phyloP scores from a whole-genome alignment of 2,113 vertebrate species.

The Uropsilus gracilis region DNA sequence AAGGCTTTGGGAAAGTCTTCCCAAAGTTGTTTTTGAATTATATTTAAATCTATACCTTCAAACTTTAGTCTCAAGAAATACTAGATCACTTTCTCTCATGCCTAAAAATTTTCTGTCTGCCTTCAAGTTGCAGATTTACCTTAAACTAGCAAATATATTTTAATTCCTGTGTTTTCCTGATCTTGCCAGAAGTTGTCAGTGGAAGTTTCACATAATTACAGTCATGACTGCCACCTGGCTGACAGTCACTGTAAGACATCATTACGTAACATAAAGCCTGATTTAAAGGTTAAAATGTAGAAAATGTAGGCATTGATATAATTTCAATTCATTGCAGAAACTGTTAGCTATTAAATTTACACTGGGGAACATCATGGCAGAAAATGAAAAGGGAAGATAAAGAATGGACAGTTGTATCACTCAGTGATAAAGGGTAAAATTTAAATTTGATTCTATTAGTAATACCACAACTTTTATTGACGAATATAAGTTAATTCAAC shows the following conservation, averaged over 20 bases:
- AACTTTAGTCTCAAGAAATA: slow-evolving; percentile 30
- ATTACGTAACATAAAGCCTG: background rate
- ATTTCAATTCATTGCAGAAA: background rate
- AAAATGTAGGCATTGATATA: slow-evolving; percentile 9
- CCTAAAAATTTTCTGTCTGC: background rate
- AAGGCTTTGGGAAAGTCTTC: background rate
- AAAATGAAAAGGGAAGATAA: slow-evolving; percentile 21
- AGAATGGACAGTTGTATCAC: background rate
- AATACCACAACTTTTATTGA: background rate
- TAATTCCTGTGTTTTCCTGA: background rate
- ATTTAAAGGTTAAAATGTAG: slow-evolving; percentile 19
- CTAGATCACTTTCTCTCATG: background rate
- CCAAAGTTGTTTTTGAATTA: slow-evolving; percentile 45
- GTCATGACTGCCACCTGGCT: slow-evolving; percentile 46
- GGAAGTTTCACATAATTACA: background rate
- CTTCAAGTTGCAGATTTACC: background rate
- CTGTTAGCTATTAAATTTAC: slow-evolving; percentile 28
- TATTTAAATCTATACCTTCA: background rate
- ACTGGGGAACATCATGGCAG: background rate
- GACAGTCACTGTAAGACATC: background rate
- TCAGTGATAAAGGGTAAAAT: background rate
- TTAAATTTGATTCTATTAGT: slow-evolving; percentile 31
- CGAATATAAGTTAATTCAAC: background rate
- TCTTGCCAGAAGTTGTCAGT: background rate
- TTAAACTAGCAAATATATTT: background rate